phyloP scores from a whole-genome alignment of 1,140 invertebrate species.

The Drosophila sucinea region DNA sequence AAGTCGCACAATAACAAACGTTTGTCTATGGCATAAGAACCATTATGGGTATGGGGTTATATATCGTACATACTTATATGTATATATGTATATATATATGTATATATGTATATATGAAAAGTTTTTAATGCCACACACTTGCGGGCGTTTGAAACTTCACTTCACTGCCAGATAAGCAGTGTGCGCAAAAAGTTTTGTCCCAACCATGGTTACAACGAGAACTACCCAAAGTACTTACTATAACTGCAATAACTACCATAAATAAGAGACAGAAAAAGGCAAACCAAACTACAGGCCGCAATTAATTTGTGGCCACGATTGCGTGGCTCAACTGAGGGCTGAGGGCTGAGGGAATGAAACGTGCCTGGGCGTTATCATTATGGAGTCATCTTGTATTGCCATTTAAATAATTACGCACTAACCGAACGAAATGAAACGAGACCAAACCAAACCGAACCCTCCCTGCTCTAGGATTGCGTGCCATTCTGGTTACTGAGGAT shows the following conservation, averaged over 20 bases:
- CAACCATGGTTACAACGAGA: constrained; percentile 46
- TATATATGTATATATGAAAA: constrained; percentile 35
- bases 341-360: constrained; percentile 44
- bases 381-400: constrained; percentile 62
- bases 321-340: constrained; percentile 8
- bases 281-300: constrained; percentile 62
- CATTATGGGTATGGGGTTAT: constrained; percentile 39
- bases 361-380: constrained; percentile 65
- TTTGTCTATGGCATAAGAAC: constrained; percentile 29
- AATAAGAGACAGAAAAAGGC: constrained; percentile 54
- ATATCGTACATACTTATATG: constrained; percentile 33
- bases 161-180: constrained; percentile 73
- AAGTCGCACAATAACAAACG: constrained; percentile 76
- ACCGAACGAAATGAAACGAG: constrained; percentile 35
- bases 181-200: constrained; percentile 50
- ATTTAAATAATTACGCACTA: constrained; percentile 74
- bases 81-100: neutral
- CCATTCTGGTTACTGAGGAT: constrained; percentile 19
- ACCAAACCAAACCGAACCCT: constrained; percentile 21
- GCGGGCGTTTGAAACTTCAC: constrained; percentile 74
- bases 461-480: constrained; percentile 36
- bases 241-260: constrained; percentile 51
- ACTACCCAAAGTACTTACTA: constrained; percentile 61
- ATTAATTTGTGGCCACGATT: constrained; percentile 60
- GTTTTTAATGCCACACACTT: constrained; percentile 81